Evolutionary conservation across 2,113 vertebrate genomes (phyloP).

Genomic region (Meleagris gallopavo): DNA sequence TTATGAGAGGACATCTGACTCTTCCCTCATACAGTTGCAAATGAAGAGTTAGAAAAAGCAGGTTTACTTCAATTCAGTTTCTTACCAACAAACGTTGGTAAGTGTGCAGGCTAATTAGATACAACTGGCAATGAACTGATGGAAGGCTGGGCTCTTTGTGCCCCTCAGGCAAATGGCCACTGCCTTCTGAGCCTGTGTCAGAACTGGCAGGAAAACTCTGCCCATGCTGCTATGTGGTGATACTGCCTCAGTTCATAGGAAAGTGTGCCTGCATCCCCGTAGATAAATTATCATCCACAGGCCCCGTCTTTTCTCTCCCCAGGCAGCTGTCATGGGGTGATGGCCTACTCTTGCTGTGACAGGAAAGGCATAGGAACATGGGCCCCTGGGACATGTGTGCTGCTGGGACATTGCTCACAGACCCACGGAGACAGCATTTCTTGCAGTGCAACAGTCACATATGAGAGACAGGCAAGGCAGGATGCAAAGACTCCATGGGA

Average conservation of each 20-base stretch:
- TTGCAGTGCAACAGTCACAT: not conserved
- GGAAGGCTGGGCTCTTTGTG: not conserved
- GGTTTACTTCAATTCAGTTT: not conserved
- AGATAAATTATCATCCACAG: not conserved
- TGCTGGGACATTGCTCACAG: not conserved
- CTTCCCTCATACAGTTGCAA: not conserved
- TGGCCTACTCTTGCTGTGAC: not conserved
- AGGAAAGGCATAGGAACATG: not conserved
- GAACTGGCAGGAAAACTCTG: not conserved
- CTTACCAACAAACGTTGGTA: not conserved
- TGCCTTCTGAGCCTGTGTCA: not conserved
- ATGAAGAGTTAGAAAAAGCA: not conserved
- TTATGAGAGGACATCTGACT: slow-evolving; percentile 39
- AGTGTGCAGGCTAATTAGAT: not conserved
- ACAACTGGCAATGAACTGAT: not conserved
- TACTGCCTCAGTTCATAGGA: not conserved
- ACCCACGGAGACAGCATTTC: no score
- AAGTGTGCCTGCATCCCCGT: not conserved
- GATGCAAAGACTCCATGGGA: not conserved
- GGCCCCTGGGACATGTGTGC: rapidly evolving
- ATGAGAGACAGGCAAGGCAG: not conserved
- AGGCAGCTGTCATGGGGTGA: not conserved
- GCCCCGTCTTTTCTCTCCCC: not conserved
- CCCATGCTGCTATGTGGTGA: not conserved
- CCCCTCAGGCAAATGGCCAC: not conserved